A percentile compares a stretch with the other conserved stretches of the same genome.
phyloP scores from a whole-genome alignment of 1,140 invertebrate species.

The Caenorhabditis elegans region WBcel235 BX284605.5:15226501-15227000 shows the following conservation, averaged over 20 bases:
- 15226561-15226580: too few relatives aligned
- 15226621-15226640: too few relatives aligned
- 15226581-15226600: too few relatives aligned
- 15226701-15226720: background rate
- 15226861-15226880: background rate
- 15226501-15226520: background rate
- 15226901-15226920: background rate
- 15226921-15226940: background rate
- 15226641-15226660: too few relatives aligned
- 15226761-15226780: background rate
- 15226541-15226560: background rate
- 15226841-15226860: background rate
- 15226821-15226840: background rate
- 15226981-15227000: background rate
- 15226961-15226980: background rate
- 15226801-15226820: background rate
- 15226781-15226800: background rate
- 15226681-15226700: too few relatives aligned
- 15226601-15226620: too few relatives aligned
- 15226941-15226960: background rate
- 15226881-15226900: background rate
- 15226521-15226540: background rate
- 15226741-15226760: background rate
- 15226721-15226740: background rate
- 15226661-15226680: too few relatives aligned